Evolutionary conservation across 2,888 invertebrate genomes (phyloP), one percentile per base, ranked within the genome.

Genomic region (Ephialtes manifestator): DNA sequence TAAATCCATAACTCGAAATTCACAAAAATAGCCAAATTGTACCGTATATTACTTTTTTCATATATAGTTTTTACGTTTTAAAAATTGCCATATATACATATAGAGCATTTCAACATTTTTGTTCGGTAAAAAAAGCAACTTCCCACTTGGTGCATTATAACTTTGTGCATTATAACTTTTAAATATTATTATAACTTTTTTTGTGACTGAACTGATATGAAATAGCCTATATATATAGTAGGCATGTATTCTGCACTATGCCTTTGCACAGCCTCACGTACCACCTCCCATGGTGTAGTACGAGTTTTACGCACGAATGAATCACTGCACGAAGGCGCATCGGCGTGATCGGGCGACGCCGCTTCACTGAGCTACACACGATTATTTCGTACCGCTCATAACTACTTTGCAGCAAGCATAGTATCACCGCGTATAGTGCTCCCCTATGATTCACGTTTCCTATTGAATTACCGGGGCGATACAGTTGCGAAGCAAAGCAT

Each of bases 391-490:
- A 60, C 31, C 60, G 18, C 60, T 63, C 67, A 71, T 60, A 53
- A 65, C 35, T 39, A 53, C 39, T 60, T 83, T 68, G 51, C 39
- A 51, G 39, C 58, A 48, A 43, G 53, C 18, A 31, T 71, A 58
- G 43, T 31, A 72, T 77, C 10, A 68, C 51, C 39, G 13, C 20
- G 70, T 53, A 18, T 10, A 10, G 39, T 8, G 39, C 76, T 76
- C 58, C 67, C 72, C 67, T 48, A 77, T 84, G 84, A 84, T 84
- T 84, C 84, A 84, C 68, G 28, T 81, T 84, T 84, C 77, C 67
- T 71, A 84, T 81, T 67, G 76, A 77, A 72, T 84, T 72, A 80
- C 72, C 68, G 46, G 71, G 28, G 18, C 60, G 28, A 67, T 71
- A 70, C 55, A 67, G 65, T 67, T 82, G 10, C 55, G 46, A 10